Conservation (phyloP, 2,888 invertebrate genomes). For the Synergus laeviventris region DNA sequence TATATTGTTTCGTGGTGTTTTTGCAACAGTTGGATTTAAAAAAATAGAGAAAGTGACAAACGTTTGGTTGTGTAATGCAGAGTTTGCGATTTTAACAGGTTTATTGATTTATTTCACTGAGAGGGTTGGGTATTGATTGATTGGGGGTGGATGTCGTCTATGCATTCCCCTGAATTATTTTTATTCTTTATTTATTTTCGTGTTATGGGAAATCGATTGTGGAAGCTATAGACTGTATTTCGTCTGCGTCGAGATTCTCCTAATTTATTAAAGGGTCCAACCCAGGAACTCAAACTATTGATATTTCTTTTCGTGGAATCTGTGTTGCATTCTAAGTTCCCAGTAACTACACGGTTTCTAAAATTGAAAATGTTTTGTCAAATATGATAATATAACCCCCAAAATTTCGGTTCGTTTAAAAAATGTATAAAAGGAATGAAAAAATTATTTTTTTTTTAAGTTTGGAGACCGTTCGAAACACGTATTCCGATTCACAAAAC, state of each 20-base stretch:
- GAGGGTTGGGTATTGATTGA: conserved; percentile 19
- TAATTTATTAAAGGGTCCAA: not conserved
- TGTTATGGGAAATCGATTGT: not conserved
- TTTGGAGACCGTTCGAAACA: too few relatives aligned
- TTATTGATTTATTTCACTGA: conserved; percentile 32
- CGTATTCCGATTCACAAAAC: too few relatives aligned
- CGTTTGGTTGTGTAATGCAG: not conserved
- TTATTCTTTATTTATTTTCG: not conserved
- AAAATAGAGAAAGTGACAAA: not conserved
- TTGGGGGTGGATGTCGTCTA: not conserved
- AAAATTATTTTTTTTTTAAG: too few relatives aligned
- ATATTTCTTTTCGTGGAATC: too few relatives aligned
- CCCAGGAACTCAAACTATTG: too few relatives aligned
- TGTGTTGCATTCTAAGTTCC: too few relatives aligned
- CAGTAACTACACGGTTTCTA: too few relatives aligned
- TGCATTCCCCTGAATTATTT: not conserved
- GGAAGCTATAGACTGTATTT: not conserved
- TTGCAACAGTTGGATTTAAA: not conserved
- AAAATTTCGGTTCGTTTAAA: too few relatives aligned
- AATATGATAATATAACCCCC: too few relatives aligned
- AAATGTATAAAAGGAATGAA: too few relatives aligned
- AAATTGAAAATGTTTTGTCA: too few relatives aligned
- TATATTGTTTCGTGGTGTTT: not conserved
- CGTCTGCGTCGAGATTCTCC: not conserved
- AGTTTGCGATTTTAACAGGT: not conserved